Evolutionary conservation across 2,888 invertebrate species (phyloP), one percentile per base, ranked within the genome.

Genomic region (Arrhopalites spinosus): DNA sequence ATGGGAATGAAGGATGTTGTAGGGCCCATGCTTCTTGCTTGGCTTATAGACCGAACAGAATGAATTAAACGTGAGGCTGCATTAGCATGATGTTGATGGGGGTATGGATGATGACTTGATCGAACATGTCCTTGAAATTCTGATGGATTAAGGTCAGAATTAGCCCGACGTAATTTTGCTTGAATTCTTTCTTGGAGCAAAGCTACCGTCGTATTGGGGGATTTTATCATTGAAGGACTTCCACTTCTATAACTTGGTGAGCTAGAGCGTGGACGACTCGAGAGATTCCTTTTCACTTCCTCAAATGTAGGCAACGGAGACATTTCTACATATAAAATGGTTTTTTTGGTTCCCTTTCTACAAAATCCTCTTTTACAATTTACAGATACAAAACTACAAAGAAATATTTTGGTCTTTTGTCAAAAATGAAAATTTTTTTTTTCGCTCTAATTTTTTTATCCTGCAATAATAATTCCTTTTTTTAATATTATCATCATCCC

Each of bases 141-240:
- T 36, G 67, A 45, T 3, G 71, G 71, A 64, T 66, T 75, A n/a
- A 80, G 63, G 56, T 81, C 81, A 11, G 81, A 81, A 50, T 81
- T 80, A 2, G 81, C 80, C 13, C 81, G 71, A 27, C 79, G 59
- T 20, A 81, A 75, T 74, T 80, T 81, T n/a, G 79, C 76, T 69
- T 79, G 80, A 36, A 81, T 81, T 73, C 80, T 75, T 53, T 80
- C 81, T 74, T 81, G 80, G 15, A 81, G 73, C 8, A 81, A 72
- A 13, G 80, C 78, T 0, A 81, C 79, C 2, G 78, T 81, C 3
- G 81, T 78, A 23, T 75, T 78, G 8, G 79, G 76, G 36, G 36
- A 78, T 20, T 79, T 79, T 73, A 80, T 77, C 29, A 80, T 74
- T 67, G 78, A 74, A 15, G 81, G 81, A 70, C 81, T 81, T 74